Percentiles rank a stretch among this genome's conserved stretches.
These are phyloP conservation scores for Otolemur crassicaudatus DNA, from an alignment of 2,797 vertebrate genomes.

Conservation along the genomic window DNA sequence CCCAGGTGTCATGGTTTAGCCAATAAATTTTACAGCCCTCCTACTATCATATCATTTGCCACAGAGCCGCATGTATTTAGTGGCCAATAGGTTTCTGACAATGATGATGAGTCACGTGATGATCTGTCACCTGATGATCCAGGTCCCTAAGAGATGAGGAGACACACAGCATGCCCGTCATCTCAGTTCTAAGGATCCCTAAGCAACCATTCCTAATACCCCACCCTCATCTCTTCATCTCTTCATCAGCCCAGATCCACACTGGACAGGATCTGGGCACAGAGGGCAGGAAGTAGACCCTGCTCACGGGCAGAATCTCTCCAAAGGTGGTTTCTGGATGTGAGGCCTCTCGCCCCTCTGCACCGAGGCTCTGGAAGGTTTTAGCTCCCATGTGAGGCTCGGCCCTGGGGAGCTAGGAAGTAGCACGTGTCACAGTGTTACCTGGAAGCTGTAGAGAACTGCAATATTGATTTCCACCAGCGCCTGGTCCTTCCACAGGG, in stretches of 20 bases:
- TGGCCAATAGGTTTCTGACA: not conserved
- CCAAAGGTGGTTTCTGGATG: not conserved
- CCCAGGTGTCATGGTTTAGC: not conserved
- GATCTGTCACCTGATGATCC: not conserved
- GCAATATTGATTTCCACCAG: constrained; percentile 99
- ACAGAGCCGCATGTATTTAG: not conserved
- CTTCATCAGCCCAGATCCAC: not conserved
- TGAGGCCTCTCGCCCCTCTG: not conserved
- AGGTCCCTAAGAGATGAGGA: not conserved
- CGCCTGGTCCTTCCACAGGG: constrained; percentile 98
- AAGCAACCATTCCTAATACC: not conserved
- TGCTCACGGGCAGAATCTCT: not conserved
- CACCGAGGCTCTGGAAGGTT: too few relatives aligned
- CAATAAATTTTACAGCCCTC: not conserved
- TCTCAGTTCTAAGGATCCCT: not conserved
- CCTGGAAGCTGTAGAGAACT: constrained; percentile 98
- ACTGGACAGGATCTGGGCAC: not conserved
- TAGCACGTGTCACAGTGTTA: constrained; percentile 66
- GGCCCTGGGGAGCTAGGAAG: too few relatives aligned
- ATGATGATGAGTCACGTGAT: not conserved
- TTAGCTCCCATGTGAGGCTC: accelerated
- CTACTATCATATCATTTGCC: not conserved
- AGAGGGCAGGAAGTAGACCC: not conserved
- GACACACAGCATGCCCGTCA: not conserved
- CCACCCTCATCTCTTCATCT: not conserved